Evolutionary conservation across 2,888 invertebrate genomes (phyloP), one percentile per base, ranked within the genome.

Genomic region (Druceiella hillmani): DNA sequence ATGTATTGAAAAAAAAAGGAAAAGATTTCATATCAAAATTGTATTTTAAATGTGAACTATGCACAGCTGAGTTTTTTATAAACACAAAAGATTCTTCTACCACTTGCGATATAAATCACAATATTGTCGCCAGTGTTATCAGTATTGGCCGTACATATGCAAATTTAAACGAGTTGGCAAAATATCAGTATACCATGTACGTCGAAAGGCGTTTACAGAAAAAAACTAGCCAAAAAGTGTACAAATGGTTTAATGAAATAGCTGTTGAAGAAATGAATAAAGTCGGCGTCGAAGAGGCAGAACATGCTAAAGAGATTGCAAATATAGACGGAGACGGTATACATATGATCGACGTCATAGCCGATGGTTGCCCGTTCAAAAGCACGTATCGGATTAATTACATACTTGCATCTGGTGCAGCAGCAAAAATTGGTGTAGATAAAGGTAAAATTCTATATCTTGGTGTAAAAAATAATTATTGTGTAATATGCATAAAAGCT

Each of bases 111-210:
- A 13, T 30, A 13, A 30, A 30, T 30, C 30, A 30, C 17, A 14
- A 17, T 13, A n/a, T n/a, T n/a, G n/a, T 33, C 24, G 33, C 33
- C 22, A 25, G 33, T 15, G 25, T 15, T 25, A 33, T 33, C 14
- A 33, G 33, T 24, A 24, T 33, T 22, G 24, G 33, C 33, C 15
- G 33, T 10, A 15, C 24, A 7, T 25, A 24, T 33, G 15, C 22
- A 33, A 33, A 33, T 33, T 33, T 33, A 33, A 33, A 33, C 13
- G 33, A 33, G 25, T 33, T 33, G 33, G 13, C 22, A 16, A 25
- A 22, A 33, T 15, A 15, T 15, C 25, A 12, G 25, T 16, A 33
- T 33, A 33, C 33, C 24, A 13, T 7, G 24, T 33, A 33, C 25
- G 33, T 33, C 33, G 15, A 33, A 33, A 33, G 25, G 12, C n/a